Evolutionary conservation across 2,797 vertebrate genomes (phyloP).

Genomic region (Sylvia borin): DNA sequence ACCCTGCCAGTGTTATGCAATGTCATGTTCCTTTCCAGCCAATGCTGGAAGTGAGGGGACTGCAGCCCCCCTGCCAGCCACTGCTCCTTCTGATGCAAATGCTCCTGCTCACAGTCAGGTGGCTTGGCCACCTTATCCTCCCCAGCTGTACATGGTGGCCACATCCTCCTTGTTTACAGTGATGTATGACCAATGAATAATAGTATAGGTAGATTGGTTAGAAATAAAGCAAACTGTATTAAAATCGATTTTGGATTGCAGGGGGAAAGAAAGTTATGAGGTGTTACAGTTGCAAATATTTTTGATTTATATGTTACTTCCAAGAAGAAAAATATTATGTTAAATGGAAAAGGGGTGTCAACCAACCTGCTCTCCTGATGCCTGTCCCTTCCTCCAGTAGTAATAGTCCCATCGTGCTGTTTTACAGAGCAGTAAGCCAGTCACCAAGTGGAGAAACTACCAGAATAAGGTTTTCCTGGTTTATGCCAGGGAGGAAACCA

Average conservation of each 20-base stretch:
- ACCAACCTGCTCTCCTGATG: not conserved
- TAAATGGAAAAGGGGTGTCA: constrained; percentile 31
- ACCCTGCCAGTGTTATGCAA: not conserved
- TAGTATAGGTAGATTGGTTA: not conserved
- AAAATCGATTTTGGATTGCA: constrained; percentile 25
- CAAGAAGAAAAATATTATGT: constrained; percentile 71
- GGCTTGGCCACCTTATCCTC: not conserved
- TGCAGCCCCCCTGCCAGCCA: not conserved
- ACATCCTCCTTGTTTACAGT: accelerated
- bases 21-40: accelerated
- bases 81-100: accelerated
- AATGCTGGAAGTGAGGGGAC: accelerated
- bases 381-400: constrained; percentile 4
- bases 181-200: not conserved
- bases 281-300: constrained; percentile 61
- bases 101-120: accelerated
- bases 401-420: constrained; percentile 33
- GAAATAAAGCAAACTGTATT: constrained; percentile 16
- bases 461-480: not conserved
- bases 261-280: constrained; percentile 57
- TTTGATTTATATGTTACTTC: constrained; percentile 66
- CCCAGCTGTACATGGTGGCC: accelerated
- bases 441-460: constrained; percentile 25
- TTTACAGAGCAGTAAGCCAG: constrained; percentile 62
- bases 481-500: not conserved